Base-by-base conservation (phyloP, 2,888 invertebrate species). In the Epinotia brunnichana region DNA sequence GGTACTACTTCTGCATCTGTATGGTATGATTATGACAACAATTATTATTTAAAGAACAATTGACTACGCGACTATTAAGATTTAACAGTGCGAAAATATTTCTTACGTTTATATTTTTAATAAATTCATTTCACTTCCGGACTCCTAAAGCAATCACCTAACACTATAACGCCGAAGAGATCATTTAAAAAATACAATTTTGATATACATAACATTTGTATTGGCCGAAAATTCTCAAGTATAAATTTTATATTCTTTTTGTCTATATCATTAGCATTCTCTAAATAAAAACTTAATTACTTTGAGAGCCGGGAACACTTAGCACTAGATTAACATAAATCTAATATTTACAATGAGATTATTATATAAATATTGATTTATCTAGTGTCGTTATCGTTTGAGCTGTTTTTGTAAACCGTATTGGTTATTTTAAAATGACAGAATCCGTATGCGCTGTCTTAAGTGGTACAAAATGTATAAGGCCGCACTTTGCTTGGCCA, bases 241-340 rank as follows among this genome's bases (percentile, higher is more conserved):
- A 90, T 87, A 90, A 89, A 90, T 89, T 84, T 84, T 83, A 80
- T 83, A 84, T 85, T 83, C 80, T 84, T 86, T 79, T 82, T 78
- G 78, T 82, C 81, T 82, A 83, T 78, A 82, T 80, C 78, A 86
- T 87, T 88, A 87, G 82, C 84, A 85, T 86, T 90, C 84, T 86
- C 87, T 90, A 89, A 88, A 88, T 87, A 87, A 89, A 87, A 87
- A 83, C 86, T 87, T 90, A 90, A 91, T 91, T 92, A 92, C 93
- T 92, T 93, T 92, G 92, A 92, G 93, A 93, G 93, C 93, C 93
- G 88, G 92, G 91, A 92, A 90, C 85, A 85, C 91, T 91, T 92
- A 92, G 76, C 82, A 76, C 88, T 91, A 90, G 77, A 82, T 83
- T 81, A 84, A 84, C 82, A 84, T 87, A 87, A 85, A 81, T 83